Conservation (phyloP, 2,797 vertebrate genomes). For the Rhinichthys osculus region DNA sequence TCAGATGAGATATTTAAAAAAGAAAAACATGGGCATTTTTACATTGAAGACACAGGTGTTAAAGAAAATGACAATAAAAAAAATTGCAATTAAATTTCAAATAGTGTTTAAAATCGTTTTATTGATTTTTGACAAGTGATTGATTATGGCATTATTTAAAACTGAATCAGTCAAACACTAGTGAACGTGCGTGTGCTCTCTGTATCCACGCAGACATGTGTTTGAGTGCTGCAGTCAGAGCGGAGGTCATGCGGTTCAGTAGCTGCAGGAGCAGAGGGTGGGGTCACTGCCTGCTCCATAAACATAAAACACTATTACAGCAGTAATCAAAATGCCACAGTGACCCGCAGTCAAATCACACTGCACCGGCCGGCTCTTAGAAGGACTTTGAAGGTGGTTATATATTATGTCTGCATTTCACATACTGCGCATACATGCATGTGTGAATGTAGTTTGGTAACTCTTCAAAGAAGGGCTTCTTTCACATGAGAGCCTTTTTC, state of each 20-base stretch:
- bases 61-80: not conserved
- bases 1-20: too few relatives aligned
- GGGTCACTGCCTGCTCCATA: slow-evolving; percentile 42
- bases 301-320: slow-evolving; percentile 54
- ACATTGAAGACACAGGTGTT: not conserved
- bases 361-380: not conserved
- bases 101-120: not conserved
- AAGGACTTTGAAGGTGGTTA: slow-evolving; percentile 19
- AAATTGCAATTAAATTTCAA: not conserved
- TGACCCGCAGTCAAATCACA: slow-evolving; percentile 40
- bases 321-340: slow-evolving; percentile 50
- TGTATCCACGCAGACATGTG: slow-evolving; percentile 1
- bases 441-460: slow-evolving; percentile 10
- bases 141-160: not conserved
- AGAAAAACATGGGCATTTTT: not conserved
- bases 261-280: slow-evolving; percentile 44
- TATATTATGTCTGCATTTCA: slow-evolving; percentile 31
- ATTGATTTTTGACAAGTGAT: not conserved
- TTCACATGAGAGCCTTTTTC: not conserved
- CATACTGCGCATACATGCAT: not conserved
- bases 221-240: slow-evolving; percentile 25
- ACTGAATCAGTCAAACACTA: not conserved
- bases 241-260: slow-evolving; percentile 31
- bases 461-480: not conserved
- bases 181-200: not conserved